A percentile compares a stretch with the other conserved stretches of the same genome.
These are phyloP conservation scores for Lasioglossum pauxillum DNA, from an alignment of 2,888 invertebrate species.

Conservation along the genomic window DNA sequence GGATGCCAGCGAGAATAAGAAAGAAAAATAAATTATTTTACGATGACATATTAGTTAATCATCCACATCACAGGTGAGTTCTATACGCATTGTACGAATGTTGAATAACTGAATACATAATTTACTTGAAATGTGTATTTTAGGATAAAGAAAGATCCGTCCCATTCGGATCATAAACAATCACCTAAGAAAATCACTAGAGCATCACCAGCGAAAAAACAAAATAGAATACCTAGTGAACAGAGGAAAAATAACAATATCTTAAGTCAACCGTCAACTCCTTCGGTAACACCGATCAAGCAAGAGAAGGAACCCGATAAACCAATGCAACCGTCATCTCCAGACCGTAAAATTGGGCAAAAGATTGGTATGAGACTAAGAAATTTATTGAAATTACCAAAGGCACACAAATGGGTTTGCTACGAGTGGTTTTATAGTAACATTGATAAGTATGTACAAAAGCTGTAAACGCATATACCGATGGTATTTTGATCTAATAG, in stretches of 20 bases:
- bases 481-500: constrained; percentile 1
- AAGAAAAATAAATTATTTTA: constrained; percentile 95
- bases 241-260: constrained; percentile 68
- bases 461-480: constrained; percentile 19
- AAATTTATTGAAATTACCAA: constrained; percentile 97
- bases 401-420: constrained; percentile 99
- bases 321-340: constrained; percentile 84
- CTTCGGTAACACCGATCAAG: constrained; percentile 80
- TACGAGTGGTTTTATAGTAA: constrained; percentile 99
- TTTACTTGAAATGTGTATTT: constrained; percentile 19
- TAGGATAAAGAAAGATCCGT: constrained; percentile 83
- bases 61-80: constrained; percentile 88
- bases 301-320: constrained; percentile 80
- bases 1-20: constrained; percentile 95
- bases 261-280: constrained; percentile 70
- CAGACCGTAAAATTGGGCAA: constrained; percentile 94
- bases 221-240: constrained; percentile 72
- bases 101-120: background rate
- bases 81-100: background rate
- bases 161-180: constrained; percentile 81
- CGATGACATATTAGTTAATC: constrained; percentile 95
- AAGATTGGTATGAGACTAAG: constrained; percentile 94
- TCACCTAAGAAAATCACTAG: constrained; percentile 89
- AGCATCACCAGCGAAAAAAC: constrained; percentile 85
- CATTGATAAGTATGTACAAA: constrained; percentile 90